Conservation (phyloP, 1,140 invertebrate genomes). For the Caerostris darwini region DNA sequence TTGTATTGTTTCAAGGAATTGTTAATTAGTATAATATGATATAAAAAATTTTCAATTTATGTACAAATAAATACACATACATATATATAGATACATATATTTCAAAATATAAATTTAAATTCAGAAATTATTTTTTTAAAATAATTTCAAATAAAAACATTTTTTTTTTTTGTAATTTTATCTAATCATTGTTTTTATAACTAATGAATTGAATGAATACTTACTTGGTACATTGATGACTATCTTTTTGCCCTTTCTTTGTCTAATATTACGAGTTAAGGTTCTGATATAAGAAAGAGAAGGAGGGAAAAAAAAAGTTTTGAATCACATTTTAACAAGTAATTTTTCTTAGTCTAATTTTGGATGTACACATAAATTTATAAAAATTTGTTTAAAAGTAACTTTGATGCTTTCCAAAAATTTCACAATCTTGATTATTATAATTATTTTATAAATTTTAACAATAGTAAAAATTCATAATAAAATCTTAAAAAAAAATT, state of each 20-base stretch:
- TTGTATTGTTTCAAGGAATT: no score
- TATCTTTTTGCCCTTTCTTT: slow-evolving; percentile 95
- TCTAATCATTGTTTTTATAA: not conserved
- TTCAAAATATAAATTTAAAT: not conserved
- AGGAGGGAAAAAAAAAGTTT: no score
- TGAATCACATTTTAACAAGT: no score
- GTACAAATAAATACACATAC: not conserved
- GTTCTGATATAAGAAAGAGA: slow-evolving; percentile 85
- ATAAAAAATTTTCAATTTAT: not conserved
- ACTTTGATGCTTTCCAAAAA: no score
- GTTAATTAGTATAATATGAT: not conserved
- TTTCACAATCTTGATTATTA: no score
- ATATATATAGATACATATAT: not conserved
- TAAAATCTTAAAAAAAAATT: no score
- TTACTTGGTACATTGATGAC: slow-evolving; percentile 97
- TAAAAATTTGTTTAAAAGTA: no score
- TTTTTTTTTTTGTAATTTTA: not conserved
- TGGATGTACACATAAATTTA: no score
- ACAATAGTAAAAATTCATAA: no score
- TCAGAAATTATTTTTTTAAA: not conserved
- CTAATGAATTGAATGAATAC: slow-evolving; percentile 75
- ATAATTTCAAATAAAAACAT: no score
- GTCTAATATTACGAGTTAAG: slow-evolving; percentile 95
- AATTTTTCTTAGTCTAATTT: no score
- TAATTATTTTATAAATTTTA: no score